phyloP scores from a whole-genome alignment of 2,113 vertebrate species.

The Siniperca chuatsi region DNA sequence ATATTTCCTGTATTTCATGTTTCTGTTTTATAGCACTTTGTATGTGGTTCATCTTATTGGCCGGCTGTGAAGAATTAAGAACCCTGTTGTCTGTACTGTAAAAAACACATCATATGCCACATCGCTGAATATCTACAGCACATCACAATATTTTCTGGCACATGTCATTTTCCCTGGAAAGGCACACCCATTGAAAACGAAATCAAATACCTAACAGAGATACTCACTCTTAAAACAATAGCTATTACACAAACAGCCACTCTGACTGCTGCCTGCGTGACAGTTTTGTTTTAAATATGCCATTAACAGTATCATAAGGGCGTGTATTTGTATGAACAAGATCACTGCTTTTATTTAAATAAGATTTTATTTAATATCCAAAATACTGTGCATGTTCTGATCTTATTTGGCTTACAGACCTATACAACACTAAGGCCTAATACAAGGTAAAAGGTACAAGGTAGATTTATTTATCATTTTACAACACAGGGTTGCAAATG shows the following conservation, averaged over 20 bases:
- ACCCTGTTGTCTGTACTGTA: neutral
- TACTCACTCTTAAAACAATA: neutral
- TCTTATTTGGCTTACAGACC: neutral
- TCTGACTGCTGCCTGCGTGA: neutral
- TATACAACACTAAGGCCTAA: neutral
- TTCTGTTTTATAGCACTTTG: neutral
- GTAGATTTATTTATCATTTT: too few relatives aligned
- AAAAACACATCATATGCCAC: neutral
- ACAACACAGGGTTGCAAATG: too few relatives aligned
- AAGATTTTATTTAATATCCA: neutral
- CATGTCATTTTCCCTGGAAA: neutral
- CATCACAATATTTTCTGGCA: constrained; percentile 4
- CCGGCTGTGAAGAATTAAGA: neutral
- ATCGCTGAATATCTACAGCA: neutral
- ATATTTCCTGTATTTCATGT: neutral
- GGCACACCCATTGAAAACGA: constrained; percentile 33
- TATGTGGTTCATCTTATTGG: neutral
- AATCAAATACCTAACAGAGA: neutral
- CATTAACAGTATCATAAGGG: neutral
- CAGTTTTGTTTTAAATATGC: neutral
- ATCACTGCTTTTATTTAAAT: neutral
- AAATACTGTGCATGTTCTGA: neutral
- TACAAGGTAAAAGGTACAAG: neutral
- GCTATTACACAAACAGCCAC: neutral
- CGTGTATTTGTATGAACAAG: neutral